Base-by-base conservation (phyloP, 2,113 vertebrate species). In the Potamarius usumacintae region DNA sequence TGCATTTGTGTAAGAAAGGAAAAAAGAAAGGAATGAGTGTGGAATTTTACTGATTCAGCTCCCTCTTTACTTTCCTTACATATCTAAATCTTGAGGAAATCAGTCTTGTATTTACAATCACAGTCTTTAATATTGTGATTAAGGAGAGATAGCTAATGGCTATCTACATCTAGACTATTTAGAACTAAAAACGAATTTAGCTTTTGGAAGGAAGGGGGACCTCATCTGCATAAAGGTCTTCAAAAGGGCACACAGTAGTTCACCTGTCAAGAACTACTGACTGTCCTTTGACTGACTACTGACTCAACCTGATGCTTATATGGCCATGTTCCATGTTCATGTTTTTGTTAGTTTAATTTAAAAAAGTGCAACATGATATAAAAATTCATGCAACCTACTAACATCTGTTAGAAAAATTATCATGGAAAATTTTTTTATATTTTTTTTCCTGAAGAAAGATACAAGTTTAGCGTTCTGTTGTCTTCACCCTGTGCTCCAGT, bases 401-500 rank as follows among this genome's bases (percentile, higher is more conserved):
- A 76, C 50, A 57, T 71, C 22, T 17, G 7, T 62, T n/a, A 77
- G 18, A 72, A 85, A 86, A 77, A 76, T n/a, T n/a, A 50, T 63
- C 48, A 60, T 63, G 22, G 57, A 85, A 62, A 30, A 30, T 0
- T 1, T 30, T 30, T 30, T 30, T 30, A 69, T 77, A 27, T 34
- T 83, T 89, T 79, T 79, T 90, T 53, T 58, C 52, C 67, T 42
- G 55, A 85, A 60, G n/a, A 86, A 89, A 90, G 87, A 84, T 17
- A 60, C 30, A 85, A 65, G 58, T 53, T 52, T 79, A 30, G 84
- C 82, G 76, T 85, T 88, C 85, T 88, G 89, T 87, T 91, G 85
- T 88, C 86, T 91, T 84, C 81, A 84, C 82, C 74, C 84, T 90
- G 80, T 90, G 90, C 90, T 88, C 87, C 50, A 88, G 86, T 92